Evolutionary conservation across 2,888 invertebrate species (phyloP).

Genomic region (Acleris literana): DNA sequence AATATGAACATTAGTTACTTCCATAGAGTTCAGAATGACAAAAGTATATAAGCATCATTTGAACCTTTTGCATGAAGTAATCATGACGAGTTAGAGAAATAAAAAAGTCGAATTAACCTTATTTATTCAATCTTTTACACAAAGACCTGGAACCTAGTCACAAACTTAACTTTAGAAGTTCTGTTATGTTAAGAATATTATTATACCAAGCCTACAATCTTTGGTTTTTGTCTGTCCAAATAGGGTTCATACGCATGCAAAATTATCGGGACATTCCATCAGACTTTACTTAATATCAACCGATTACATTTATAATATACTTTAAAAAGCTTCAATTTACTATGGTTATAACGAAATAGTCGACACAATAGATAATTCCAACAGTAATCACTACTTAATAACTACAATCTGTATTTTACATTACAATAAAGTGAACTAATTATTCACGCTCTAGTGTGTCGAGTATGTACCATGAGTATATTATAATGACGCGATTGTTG

Average conservation of each 20-base stretch:
- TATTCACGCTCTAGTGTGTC: conserved; percentile 15
- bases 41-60: no score
- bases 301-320: conserved; percentile 32
- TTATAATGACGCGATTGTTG: conserved; percentile 30
- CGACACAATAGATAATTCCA: conserved; percentile 24
- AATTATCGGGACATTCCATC: conserved; percentile 22
- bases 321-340: conserved; percentile 29
- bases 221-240: not conserved
- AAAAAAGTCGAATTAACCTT: no score
- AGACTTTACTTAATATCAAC: conserved; percentile 14
- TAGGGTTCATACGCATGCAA: not conserved
- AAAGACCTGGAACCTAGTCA: no score
- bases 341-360: conserved; percentile 19
- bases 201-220: not conserved
- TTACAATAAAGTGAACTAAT: conserved; percentile 30
- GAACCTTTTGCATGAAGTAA: no score
- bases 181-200: not conserved
- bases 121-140: no score
- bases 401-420: conserved; percentile 29
- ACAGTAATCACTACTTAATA: conserved; percentile 32
- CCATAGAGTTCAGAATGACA: no score
- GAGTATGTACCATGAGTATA: conserved; percentile 28
- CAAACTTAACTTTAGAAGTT: no score
- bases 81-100: no score
- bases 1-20: no score